phyloP scores from a whole-genome alignment of 2,113 vertebrate species.

The Gavia stellata region DNA sequence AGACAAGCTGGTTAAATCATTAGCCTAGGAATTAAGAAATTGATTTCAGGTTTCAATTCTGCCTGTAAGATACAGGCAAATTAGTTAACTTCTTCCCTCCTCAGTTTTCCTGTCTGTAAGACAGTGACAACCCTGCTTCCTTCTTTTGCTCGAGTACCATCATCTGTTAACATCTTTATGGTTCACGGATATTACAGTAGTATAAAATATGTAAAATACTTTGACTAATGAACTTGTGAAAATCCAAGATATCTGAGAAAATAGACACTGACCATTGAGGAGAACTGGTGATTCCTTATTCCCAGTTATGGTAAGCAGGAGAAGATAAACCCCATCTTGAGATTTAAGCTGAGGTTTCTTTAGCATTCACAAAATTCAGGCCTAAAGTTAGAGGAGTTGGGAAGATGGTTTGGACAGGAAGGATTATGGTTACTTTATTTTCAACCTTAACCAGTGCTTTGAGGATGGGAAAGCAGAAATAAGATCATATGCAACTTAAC shows the following conservation, averaged over 20 bases:
- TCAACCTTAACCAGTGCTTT: neutral
- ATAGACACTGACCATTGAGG: neutral
- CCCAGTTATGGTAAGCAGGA: neutral
- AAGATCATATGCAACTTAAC: neutral
- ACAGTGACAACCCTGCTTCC: neutral
- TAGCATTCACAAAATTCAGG: neutral
- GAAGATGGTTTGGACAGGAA: neutral
- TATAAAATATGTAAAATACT: neutral
- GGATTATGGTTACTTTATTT: neutral
- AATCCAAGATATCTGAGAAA: neutral
- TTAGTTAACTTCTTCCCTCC: neutral
- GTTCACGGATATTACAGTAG: neutral
- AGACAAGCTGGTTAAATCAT: neutral
- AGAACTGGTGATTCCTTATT: neutral
- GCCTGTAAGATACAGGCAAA: neutral
- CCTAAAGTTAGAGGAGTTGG: neutral
- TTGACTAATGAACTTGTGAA: neutral
- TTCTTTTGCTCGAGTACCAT: neutral
- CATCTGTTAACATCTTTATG: neutral
- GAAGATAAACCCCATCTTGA: neutral
- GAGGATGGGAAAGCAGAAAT: neutral
- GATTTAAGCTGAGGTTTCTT: neutral
- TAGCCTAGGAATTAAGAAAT: neutral
- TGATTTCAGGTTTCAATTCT: neutral
- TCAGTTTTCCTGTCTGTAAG: neutral